Evolutionary conservation across 2,113 vertebrate species (phyloP).

Genomic region (Ictidomys tridecemlineatus): DNA sequence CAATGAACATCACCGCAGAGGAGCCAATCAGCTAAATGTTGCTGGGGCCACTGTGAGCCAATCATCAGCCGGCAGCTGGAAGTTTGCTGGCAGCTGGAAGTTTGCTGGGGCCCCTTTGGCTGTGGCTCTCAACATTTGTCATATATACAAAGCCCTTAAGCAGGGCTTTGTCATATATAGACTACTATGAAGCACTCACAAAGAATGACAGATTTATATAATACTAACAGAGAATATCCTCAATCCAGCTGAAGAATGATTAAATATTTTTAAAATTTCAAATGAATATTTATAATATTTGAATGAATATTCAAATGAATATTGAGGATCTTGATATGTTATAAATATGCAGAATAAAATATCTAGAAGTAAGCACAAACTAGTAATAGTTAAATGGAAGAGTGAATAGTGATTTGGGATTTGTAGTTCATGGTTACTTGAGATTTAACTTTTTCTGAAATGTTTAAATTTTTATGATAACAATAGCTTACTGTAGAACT

Average conservation of each 20-base stretch:
- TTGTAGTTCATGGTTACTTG: neutral
- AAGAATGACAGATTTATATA: neutral
- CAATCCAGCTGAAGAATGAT: neutral
- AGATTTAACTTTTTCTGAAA: neutral
- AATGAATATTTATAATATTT: neutral
- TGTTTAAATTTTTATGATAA: constrained; percentile 16
- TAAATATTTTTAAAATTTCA: neutral
- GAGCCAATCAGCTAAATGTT: too few relatives aligned
- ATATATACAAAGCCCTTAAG: neutral
- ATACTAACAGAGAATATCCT: neutral
- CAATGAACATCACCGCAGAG: too few relatives aligned
- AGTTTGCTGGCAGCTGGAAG: too few relatives aligned
- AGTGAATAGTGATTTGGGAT: neutral
- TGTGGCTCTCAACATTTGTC: too few relatives aligned
- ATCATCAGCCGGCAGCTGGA: too few relatives aligned
- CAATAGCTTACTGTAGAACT: neutral
- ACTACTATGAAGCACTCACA: neutral
- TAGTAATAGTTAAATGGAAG: neutral
- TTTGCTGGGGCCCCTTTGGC: too few relatives aligned
- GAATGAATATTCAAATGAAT: neutral
- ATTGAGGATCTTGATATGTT: neutral
- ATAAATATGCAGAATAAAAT: neutral
- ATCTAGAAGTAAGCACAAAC: neutral
- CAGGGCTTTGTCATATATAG: neutral
- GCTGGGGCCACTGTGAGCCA: too few relatives aligned